These are phyloP conservation scores for Dugesia japonica DNA, from an alignment of 2,888 invertebrate genomes.

Conservation along the genomic window DNA sequence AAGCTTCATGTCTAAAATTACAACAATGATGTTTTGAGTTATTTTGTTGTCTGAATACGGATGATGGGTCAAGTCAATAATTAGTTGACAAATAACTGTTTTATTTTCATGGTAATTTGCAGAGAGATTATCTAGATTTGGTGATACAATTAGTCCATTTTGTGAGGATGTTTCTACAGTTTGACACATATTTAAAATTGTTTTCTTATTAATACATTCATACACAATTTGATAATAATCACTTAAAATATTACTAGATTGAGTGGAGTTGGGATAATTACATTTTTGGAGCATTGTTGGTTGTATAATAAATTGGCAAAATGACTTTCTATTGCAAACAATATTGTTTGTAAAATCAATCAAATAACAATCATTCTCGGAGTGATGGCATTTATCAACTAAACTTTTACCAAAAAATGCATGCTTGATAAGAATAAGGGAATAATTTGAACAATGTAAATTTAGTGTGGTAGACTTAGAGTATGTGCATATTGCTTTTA, in stretches of 20 bases:
- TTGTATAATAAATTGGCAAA: background rate
- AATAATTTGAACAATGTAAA: background rate
- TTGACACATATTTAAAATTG: conserved; percentile 20
- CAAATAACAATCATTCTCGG: background rate
- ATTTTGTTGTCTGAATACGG: conserved; percentile 20
- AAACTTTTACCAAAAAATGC: background rate
- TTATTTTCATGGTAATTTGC: background rate
- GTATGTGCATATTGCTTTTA: background rate
- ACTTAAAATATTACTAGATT: background rate
- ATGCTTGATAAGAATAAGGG: background rate
- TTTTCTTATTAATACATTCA: conserved; percentile 22
- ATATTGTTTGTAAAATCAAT: background rate
- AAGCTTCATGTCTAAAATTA: conserved; percentile 25
- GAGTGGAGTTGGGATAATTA: background rate
- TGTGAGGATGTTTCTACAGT: background rate
- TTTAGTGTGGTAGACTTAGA: background rate
- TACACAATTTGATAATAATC: conserved; percentile 31
- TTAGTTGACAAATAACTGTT: conserved; percentile 3
- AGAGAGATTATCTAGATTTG: background rate
- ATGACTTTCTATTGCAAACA: background rate
- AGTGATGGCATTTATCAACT: background rate
- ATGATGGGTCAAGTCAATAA: background rate
- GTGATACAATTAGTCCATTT: conserved; percentile 17
- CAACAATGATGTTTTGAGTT: conserved; percentile 20
- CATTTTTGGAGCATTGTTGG: background rate